Conservation (phyloP, 2,888 invertebrate species). For the Lochmaea capreae region DNA sequence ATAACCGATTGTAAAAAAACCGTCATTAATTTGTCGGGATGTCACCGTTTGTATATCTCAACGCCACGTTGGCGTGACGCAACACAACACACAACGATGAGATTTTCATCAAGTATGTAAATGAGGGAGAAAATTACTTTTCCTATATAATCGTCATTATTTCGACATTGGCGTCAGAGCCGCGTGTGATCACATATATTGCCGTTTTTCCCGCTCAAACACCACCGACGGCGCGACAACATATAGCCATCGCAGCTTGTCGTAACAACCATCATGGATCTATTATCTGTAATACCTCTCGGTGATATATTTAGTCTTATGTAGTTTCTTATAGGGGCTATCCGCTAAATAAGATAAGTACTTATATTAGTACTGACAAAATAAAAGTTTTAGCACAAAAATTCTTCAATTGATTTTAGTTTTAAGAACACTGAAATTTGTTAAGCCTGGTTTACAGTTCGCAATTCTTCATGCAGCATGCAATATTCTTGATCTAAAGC, state of each 20-base stretch:
- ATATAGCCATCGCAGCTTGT: conserved; percentile 49
- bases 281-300: conserved; percentile 44
- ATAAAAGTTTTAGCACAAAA: too few species aligned
- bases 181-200: conserved; percentile 63
- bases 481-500: too few species aligned
- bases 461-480: too few species aligned
- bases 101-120: conserved; percentile 68
- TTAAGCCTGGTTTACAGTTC: too few species aligned
- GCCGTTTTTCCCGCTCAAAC: conserved; percentile 59
- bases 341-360: background rate
- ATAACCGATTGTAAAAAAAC: background rate
- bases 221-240: conserved; percentile 26
- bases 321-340: background rate
- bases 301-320: conserved; percentile 18
- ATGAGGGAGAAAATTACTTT: conserved; percentile 68
- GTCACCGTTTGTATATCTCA: conserved; percentile 13
- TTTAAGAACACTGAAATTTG: too few species aligned
- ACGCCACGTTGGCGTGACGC: conserved; percentile 12
- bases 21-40: conserved; percentile 16
- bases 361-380: background rate
- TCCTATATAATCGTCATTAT: conserved; percentile 68
- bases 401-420: too few species aligned
- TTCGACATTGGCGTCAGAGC: conserved; percentile 66
- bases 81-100: conserved; percentile 55
- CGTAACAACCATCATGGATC: conserved; percentile 23